These are phyloP conservation scores for Calidris pugnax DNA, from an alignment of 2,113 vertebrate genomes.

Conservation along the genomic window DNA sequence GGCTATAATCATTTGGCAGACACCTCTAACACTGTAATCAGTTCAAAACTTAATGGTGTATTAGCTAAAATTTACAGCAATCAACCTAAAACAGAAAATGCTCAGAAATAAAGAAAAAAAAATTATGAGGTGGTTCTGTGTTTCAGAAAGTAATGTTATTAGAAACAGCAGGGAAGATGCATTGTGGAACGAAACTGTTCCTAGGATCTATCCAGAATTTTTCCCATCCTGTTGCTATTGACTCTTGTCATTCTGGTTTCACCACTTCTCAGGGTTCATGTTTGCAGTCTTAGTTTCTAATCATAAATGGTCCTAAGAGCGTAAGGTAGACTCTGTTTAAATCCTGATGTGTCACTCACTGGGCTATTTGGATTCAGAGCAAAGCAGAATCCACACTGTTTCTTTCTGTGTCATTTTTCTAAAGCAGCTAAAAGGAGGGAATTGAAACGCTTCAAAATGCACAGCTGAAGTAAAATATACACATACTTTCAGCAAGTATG, in stretches of 20 bases:
- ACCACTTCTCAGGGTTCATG: not conserved
- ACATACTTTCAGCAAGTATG: not conserved
- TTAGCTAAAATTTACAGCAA: constrained; percentile 11
- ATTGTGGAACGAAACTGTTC: not conserved
- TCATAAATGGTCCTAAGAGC: not conserved
- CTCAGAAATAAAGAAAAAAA: not conserved
- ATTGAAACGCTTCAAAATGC: not conserved
- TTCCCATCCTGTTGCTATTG: not conserved
- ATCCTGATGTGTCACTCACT: not conserved
- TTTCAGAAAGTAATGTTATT: not conserved
- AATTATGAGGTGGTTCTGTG: not conserved
- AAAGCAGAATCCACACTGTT: not conserved
- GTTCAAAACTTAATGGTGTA: not conserved
- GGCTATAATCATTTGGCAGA: not conserved
- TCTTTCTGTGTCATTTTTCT: not conserved
- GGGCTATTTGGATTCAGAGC: not conserved
- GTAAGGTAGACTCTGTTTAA: not conserved
- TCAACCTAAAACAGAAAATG: not conserved
- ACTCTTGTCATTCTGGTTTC: not conserved
- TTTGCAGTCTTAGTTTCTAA: not conserved
- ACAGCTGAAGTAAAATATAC: not conserved
- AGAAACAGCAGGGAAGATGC: not conserved
- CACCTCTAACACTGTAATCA: not conserved
- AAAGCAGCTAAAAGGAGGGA: not conserved
- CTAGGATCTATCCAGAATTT: not conserved